Evolutionary conservation across 2,113 vertebrate genomes (phyloP).

Genomic region (Pollimyrus isidori): DNA sequence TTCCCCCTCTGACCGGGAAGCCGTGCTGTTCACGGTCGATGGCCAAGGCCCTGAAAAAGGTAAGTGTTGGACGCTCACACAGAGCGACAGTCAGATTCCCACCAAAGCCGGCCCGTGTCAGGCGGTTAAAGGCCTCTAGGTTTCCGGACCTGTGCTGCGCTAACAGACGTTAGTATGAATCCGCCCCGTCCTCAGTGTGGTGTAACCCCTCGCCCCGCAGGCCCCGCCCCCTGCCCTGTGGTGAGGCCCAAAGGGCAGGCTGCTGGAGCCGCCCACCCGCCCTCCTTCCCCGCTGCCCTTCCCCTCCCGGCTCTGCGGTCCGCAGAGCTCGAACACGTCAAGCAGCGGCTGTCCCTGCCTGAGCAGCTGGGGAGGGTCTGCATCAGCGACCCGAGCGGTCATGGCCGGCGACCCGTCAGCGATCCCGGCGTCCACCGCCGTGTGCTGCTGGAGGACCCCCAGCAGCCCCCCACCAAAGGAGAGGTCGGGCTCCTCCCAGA

Average conservation of each 20-base stretch:
- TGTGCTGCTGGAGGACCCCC: conserved; percentile 71
- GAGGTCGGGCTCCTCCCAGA: conserved; percentile 62
- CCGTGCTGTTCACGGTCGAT: not conserved
- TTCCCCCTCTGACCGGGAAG: not conserved
- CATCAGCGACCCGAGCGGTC: conserved; percentile 79
- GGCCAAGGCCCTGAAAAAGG: not conserved
- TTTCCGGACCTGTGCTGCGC: not conserved
- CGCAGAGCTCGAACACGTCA: conserved; percentile 74
- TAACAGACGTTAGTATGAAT: not conserved
- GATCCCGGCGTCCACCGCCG: conserved; percentile 88
- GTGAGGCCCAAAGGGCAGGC: conserved; percentile 93
- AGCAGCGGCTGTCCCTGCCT: conserved; percentile 86
- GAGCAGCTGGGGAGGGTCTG: conserved; percentile 78
- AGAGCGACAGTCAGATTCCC: not conserved
- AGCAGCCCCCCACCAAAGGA: conserved; percentile 67
- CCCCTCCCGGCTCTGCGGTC: conserved; percentile 80
- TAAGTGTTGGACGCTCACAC: not conserved
- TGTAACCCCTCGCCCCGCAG: not conserved
- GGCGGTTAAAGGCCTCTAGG: not conserved
- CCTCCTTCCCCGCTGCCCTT: conserved; percentile 70
- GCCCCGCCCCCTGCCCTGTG: conserved; percentile 64
- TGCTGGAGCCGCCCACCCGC: conserved; percentile 59
- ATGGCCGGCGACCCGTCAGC: conserved; percentile 80
- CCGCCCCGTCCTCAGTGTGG: not conserved
- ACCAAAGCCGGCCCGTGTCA: not conserved